These are phyloP conservation scores for Hecatera dysodea DNA, from an alignment of 2,888 invertebrate genomes.

Conservation along the genomic window DNA sequence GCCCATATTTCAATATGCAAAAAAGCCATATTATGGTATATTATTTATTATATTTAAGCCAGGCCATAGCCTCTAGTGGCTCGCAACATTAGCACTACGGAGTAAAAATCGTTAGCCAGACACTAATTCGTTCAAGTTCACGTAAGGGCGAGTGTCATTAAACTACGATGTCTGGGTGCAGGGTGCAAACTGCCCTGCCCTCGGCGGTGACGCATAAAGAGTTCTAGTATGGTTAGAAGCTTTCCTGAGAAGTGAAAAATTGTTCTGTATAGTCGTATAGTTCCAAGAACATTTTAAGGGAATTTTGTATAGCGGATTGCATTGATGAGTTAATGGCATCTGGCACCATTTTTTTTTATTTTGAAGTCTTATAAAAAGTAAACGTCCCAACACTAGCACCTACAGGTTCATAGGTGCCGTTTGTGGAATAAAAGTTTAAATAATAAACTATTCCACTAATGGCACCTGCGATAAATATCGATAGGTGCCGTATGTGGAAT, in stretches of 20 bases:
- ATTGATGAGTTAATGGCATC: too few species aligned
- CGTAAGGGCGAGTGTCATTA: constrained; percentile 53
- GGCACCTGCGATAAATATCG: too few species aligned
- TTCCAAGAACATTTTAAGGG: neutral
- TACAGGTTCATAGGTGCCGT: too few species aligned
- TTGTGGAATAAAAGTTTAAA: too few species aligned
- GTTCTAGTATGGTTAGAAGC: constrained; percentile 29
- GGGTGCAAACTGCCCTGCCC: constrained; percentile 48
- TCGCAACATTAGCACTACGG: neutral
- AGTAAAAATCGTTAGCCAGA: constrained; percentile 13
- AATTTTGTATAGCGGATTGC: neutral
- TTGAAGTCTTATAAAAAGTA: too few species aligned
- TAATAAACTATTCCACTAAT: too few species aligned
- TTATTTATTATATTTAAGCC: neutral
- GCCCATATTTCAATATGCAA: too few species aligned
- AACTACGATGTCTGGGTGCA: constrained; percentile 56
- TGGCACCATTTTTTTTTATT: too few species aligned
- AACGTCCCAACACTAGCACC: too few species aligned
- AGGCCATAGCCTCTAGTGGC: neutral
- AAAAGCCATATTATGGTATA: too few species aligned
- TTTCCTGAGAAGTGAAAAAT: constrained; percentile 22
- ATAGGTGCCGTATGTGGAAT: too few species aligned
- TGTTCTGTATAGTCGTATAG: too few species aligned
- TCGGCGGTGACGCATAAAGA: constrained; percentile 33
- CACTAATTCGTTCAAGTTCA: constrained; percentile 31